These are phyloP conservation scores for Drosophila eugracilis DNA, from an alignment of 1,140 invertebrate genomes.

Conservation along the genomic window DNA sequence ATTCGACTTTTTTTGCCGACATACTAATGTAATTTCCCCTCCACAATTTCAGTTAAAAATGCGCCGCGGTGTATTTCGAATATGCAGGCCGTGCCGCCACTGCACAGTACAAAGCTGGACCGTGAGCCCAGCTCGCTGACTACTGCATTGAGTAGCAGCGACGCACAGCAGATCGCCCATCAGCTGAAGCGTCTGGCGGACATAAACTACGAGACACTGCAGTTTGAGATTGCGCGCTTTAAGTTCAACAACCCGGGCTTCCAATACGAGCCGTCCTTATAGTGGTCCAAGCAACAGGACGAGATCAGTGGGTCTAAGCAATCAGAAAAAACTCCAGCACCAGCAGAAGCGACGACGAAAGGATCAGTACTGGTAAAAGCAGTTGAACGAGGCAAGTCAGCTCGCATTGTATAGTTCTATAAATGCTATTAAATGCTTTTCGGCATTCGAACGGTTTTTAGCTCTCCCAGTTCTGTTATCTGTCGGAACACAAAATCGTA, in stretches of 20 bases:
- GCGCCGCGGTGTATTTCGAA: constrained; percentile 67
- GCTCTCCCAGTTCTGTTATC: constrained; percentile 1
- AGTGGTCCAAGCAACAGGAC: constrained; percentile 40
- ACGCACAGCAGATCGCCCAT: constrained; percentile 73
- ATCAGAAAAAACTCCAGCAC: constrained; percentile 17
- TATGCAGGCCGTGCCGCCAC: constrained; percentile 62
- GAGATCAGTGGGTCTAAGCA: constrained; percentile 8
- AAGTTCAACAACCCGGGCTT: constrained; percentile 84
- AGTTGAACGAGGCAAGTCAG: constrained; percentile 13
- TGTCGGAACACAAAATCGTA: constrained; percentile 39
- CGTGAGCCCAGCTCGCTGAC: constrained; percentile 40
- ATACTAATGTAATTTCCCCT: background rate
- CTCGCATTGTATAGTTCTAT: constrained; percentile 40
- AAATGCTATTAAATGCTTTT: background rate
- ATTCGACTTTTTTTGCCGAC: too few relatives aligned
- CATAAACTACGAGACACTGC: constrained; percentile 79
- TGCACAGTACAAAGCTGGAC: constrained; percentile 67
- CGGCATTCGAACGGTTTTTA: background rate
- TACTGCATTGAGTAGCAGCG: constrained; percentile 52
- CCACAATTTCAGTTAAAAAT: constrained; percentile 67
- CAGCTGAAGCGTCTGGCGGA: constrained; percentile 79
- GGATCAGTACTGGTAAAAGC: constrained; percentile 25
- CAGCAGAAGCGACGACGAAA: constrained; percentile 6
- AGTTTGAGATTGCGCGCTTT: constrained; percentile 81
- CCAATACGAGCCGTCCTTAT: constrained; percentile 75